Conservation (phyloP, 1,140 invertebrate species). For the silkworm (Bombyx mori) region ASM3026992v2 NC_085135.1:5961001-5961500, state of each 20-base stretch:
- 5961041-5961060: conserved; percentile 22
- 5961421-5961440: too few relatives aligned
- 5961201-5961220: conserved; percentile 38
- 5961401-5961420: too few relatives aligned
- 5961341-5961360: conserved; percentile 17
- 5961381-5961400: too few relatives aligned
- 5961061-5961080: too few relatives aligned
- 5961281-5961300: conserved; percentile 47
- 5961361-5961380: conserved; percentile 13
- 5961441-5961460: too few relatives aligned
- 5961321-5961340: conserved; percentile 31
- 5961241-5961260: conserved; percentile 27
- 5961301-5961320: conserved; percentile 33
- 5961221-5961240: conserved; percentile 46
- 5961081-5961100: too few relatives aligned
- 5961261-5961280: conserved; percentile 48
- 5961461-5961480: too few relatives aligned
- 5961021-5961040: conserved; percentile 10
- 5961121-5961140: conserved; percentile 11
- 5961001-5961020: conserved; percentile 21
- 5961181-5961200: conserved; percentile 35
- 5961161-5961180: conserved; percentile 44
- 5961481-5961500: too few relatives aligned
- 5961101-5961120: conserved; percentile 10
- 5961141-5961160: conserved; percentile 39